These are phyloP conservation scores for Hucho hucho DNA, from an alignment of 2,113 vertebrate genomes.

Conservation along the genomic window DNA sequence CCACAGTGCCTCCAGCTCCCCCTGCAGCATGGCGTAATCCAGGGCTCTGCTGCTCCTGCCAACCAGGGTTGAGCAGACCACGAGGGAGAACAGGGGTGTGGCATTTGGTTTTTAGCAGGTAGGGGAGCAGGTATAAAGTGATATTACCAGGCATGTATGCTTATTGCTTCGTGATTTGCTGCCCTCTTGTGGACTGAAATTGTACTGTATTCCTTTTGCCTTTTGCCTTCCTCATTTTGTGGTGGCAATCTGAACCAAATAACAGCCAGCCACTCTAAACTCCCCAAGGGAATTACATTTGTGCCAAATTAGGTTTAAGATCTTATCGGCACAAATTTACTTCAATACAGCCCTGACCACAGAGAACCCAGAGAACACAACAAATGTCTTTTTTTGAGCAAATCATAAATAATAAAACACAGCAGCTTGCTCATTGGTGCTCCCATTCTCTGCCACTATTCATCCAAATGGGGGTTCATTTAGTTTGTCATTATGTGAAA, in stretches of 20 bases:
- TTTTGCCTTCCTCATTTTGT: neutral
- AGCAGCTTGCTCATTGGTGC: neutral
- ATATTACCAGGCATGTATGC: neutral
- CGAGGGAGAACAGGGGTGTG: slow-evolving; percentile 40
- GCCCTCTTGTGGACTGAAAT: neutral
- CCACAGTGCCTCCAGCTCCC: slow-evolving; percentile 79
- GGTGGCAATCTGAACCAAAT: neutral
- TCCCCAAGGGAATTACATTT: neutral
- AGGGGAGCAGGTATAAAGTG: slow-evolving; percentile 21
- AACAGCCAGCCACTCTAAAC: neutral
- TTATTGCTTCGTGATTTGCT: neutral
- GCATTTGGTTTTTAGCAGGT: slow-evolving; percentile 36
- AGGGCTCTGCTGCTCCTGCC: slow-evolving; percentile 71
- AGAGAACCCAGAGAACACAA: neutral
- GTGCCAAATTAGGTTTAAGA: no score
- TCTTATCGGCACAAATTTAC: neutral
- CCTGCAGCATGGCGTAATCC: slow-evolving; percentile 75
- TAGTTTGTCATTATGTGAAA: neutral
- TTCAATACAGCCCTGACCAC: no score
- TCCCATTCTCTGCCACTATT: neutral
- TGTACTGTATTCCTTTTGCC: neutral
- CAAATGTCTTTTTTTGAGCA: neutral
- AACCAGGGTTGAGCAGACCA: slow-evolving; percentile 43
- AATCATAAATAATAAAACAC: slow-evolving; percentile 2
- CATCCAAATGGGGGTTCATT: neutral